Evolutionary conservation across 2,888 invertebrate species (phyloP).

Genomic region (Stenodera caucasica): DNA sequence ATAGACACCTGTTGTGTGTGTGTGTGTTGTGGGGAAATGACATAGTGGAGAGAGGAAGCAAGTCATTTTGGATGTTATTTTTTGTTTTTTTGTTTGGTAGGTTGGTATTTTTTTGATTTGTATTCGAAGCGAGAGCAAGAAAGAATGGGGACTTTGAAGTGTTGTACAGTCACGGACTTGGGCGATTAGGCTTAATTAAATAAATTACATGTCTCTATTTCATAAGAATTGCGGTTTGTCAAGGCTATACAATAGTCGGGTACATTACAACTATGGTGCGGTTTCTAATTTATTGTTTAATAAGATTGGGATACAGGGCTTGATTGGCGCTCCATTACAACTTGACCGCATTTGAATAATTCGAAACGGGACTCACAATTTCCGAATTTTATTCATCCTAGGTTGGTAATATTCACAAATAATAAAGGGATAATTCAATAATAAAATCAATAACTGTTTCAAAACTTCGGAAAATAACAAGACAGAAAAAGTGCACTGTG

Average conservation of each 20-base stretch:
- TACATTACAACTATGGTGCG: not conserved
- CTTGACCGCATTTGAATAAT: too few species aligned
- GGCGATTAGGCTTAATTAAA: constrained; percentile 56
- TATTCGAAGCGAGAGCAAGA: too few species aligned
- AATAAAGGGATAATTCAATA: too few species aligned
- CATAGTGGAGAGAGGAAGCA: constrained; percentile 53
- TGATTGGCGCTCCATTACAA: too few species aligned
- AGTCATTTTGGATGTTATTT: constrained; percentile 48
- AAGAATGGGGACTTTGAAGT: constrained; percentile 41
- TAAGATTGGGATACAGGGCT: too few species aligned
- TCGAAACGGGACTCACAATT: too few species aligned
- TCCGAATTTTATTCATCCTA: too few species aligned
- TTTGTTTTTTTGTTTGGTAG: not conserved
- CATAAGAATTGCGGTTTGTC: constrained; percentile 52
- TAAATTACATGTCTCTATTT: constrained; percentile 56
- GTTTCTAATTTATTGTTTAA: constrained; percentile 1
- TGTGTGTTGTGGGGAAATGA: too few species aligned
- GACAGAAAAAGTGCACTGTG: too few species aligned
- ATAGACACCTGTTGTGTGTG: constrained; percentile 51
- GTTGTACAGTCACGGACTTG: constrained; percentile 52
- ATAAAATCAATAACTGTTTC: too few species aligned
- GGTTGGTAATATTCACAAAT: too few species aligned
- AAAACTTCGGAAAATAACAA: too few species aligned
- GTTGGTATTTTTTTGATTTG: not conserved
- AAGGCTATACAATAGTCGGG: constrained; percentile 35